Evolutionary conservation across 2,113 vertebrate species (phyloP).

Genomic region (Syrrhaptes paradoxus): DNA sequence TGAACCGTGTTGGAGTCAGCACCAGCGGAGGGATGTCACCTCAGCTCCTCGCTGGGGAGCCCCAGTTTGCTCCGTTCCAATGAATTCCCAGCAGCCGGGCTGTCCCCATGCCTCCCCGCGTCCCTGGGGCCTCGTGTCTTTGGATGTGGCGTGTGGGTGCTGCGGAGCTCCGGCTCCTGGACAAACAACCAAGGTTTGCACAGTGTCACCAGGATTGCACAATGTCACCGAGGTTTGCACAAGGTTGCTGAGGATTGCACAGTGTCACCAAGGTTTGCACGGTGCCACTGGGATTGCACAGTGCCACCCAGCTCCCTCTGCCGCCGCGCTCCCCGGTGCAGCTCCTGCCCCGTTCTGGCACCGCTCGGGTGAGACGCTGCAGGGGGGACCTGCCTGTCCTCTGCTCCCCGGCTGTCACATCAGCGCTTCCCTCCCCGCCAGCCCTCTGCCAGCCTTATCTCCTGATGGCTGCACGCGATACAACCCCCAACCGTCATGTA

Average conservation of each 20-base stretch:
- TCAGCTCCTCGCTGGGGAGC: accelerated
- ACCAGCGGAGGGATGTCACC: not conserved
- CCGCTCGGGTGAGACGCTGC: not conserved
- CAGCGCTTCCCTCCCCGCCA: not conserved
- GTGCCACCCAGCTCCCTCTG: not conserved
- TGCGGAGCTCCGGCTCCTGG: not conserved
- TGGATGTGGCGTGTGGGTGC: accelerated
- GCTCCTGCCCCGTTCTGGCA: not conserved
- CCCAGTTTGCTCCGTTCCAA: accelerated
- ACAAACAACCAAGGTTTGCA: not conserved
- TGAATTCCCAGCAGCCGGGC: not conserved
- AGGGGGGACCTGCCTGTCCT: not conserved
- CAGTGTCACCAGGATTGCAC: not conserved
- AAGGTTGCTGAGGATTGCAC: not conserved
- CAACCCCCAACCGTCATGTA: not conserved
- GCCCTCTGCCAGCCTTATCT: not conserved
- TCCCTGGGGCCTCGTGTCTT: accelerated
- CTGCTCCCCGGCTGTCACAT: not conserved
- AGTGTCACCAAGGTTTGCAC: not conserved
- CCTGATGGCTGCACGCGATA: not conserved
- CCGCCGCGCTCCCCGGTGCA: not conserved
- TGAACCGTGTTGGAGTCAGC: no score
- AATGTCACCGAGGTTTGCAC: not conserved
- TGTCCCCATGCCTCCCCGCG: not conserved
- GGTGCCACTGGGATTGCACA: not conserved